These are phyloP conservation scores for Oligia strigilis DNA, from an alignment of 2,888 invertebrate species.

Conservation along the genomic window DNA sequence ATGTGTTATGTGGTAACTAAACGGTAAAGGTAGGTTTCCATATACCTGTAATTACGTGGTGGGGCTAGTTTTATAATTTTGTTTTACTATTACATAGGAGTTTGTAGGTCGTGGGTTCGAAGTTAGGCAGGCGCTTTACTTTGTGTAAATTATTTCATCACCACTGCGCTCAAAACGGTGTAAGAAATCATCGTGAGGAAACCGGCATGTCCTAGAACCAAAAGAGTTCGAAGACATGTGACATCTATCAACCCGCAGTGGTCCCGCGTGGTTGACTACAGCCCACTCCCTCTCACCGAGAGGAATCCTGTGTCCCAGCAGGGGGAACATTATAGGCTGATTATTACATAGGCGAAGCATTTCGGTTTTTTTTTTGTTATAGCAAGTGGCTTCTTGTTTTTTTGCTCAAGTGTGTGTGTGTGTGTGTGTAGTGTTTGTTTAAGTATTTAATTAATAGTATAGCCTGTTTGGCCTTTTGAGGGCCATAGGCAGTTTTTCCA, in stretches of 20 bases:
- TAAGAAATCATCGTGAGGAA: neutral
- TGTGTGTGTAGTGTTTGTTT: no score
- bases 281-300: no score
- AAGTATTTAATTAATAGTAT: no score
- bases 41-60: constrained; percentile 19
- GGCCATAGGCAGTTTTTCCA: no score
- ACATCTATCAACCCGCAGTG: neutral
- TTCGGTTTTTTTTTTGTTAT: no score
- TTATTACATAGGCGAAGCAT: no score
- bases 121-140: neutral
- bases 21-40: constrained; percentile 43
- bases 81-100: neutral
- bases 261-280: no score
- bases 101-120: neutral
- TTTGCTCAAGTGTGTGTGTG: no score
- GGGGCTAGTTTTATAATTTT: neutral
- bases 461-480: no score
- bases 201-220: neutral
- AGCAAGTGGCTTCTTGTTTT: no score
- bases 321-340: no score
- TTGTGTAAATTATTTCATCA: neutral
- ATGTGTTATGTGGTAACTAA: constrained; percentile 47
- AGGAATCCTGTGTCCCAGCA: no score
- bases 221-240: neutral
- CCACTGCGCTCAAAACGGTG: neutral